These are phyloP conservation scores for Pogonognathellus flavescens DNA, from an alignment of 1,140 invertebrate species.

Conservation along the genomic window DNA sequence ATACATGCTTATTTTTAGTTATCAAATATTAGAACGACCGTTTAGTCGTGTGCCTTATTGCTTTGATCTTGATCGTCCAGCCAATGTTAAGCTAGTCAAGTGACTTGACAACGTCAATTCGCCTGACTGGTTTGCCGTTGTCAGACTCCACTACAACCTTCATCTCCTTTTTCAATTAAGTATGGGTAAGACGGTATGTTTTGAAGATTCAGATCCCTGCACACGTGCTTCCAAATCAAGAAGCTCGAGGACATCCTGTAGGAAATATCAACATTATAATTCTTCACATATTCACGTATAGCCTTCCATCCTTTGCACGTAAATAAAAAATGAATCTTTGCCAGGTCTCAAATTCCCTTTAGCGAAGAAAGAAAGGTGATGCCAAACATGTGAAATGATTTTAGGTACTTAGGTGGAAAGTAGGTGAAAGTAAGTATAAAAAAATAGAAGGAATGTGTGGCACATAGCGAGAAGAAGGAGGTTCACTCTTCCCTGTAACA, in stretches of 20 bases:
- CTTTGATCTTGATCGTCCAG: too few relatives aligned
- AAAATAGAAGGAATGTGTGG: background rate
- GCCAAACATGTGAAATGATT: background rate
- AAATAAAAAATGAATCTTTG: background rate
- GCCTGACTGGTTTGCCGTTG: too few relatives aligned
- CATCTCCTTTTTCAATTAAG: background rate
- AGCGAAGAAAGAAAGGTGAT: background rate
- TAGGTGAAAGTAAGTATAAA: background rate
- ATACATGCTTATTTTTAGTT: too few relatives aligned
- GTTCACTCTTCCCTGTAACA: too few relatives aligned
- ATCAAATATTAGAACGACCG: too few relatives aligned
- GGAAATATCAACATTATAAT: background rate
- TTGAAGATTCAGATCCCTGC: background rate
- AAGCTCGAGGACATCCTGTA: slow-evolving; percentile 34
- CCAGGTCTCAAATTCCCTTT: background rate
- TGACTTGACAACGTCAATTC: too few relatives aligned
- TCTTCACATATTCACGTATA: background rate
- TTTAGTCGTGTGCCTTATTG: too few relatives aligned
- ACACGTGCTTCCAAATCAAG: background rate
- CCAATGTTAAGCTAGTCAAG: too few relatives aligned
- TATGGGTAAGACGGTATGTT: background rate
- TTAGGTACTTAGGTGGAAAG: background rate
- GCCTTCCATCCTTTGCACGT: too few relatives aligned
- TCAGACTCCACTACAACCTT: background rate
- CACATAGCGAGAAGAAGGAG: too few relatives aligned